These are phyloP conservation scores for Drosophila birchii DNA, from an alignment of 2,888 invertebrate species.

Conservation along the genomic window DNA sequence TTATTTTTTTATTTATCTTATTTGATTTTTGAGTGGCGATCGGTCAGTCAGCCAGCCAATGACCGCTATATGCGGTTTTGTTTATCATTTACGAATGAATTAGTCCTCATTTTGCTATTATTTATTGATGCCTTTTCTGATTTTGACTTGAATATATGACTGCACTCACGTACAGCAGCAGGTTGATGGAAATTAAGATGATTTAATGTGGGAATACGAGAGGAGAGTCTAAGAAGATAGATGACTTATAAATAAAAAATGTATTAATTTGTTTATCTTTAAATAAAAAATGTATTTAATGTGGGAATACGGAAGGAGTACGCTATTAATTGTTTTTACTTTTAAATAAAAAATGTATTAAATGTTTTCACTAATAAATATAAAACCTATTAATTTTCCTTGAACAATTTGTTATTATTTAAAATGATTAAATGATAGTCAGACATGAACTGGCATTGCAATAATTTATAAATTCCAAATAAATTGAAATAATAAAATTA, in stretches of 20 bases:
- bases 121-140: conserved; percentile 1
- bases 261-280: not conserved
- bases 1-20: conserved; percentile 27
- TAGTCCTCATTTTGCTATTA: conserved; percentile 12
- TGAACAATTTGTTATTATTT: not conserved
- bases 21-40: conserved; percentile 12
- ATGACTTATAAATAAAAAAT: not conserved
- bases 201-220: conserved; percentile 6
- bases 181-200: conserved; percentile 18
- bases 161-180: conserved; percentile 5
- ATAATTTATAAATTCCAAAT: not conserved
- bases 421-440: not conserved
- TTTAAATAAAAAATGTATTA: not conserved
- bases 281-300: not conserved
- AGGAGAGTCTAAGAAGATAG: not conserved
- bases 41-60: conserved; percentile 38
- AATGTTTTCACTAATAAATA: not conserved
- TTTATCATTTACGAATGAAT: conserved; percentile 29
- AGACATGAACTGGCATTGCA: not conserved
- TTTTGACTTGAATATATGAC: conserved; percentile 4
- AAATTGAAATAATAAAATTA: too few relatives aligned
- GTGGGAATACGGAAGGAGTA: not conserved
- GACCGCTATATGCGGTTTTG: conserved; percentile 44
- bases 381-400: not conserved
- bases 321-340: not conserved